Conservation (phyloP, 2,797 vertebrate genomes). For the Pseudochromis fuscus region DNA sequence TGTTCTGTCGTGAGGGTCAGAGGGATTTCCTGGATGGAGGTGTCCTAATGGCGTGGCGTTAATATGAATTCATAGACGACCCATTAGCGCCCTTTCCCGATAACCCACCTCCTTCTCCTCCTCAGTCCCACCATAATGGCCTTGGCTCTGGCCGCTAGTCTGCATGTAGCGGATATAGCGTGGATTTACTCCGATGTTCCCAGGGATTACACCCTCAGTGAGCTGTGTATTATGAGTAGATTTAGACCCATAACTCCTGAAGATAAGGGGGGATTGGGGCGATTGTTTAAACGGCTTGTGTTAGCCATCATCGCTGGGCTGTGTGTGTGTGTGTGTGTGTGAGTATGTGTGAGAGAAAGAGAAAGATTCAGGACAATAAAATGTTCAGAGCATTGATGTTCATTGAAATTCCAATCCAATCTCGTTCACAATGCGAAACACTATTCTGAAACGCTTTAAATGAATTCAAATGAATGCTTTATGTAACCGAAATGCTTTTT, state of each 20-base stretch:
- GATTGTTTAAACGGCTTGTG: constrained; percentile 82
- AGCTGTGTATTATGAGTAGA: constrained; percentile 83
- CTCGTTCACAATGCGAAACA: constrained; percentile 55
- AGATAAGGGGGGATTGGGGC: constrained; percentile 77
- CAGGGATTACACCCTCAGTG: constrained; percentile 80
- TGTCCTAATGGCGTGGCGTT: constrained; percentile 78
- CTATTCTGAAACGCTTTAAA: constrained; percentile 60
- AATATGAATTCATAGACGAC: constrained; percentile 75
- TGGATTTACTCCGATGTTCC: constrained; percentile 81
- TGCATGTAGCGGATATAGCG: constrained; percentile 76
- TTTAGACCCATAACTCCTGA: constrained; percentile 82
- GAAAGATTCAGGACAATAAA: constrained; percentile 52
- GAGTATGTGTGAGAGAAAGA: constrained; percentile 1
- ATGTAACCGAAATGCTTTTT: constrained; percentile 68
- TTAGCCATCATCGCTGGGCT: constrained; percentile 57
- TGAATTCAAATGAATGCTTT: constrained; percentile 68
- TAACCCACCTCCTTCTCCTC: constrained; percentile 49
- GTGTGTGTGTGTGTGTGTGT: constrained; percentile 17
- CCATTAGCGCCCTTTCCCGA: constrained; percentile 70
- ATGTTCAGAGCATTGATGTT: constrained; percentile 47
- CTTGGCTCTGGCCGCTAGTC: constrained; percentile 66
- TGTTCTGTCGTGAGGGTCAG: constrained; percentile 61
- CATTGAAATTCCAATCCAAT: constrained; percentile 69
- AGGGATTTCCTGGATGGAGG: constrained; percentile 79
- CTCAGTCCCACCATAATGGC: constrained; percentile 71